Base-by-base conservation (phyloP, 2,797 vertebrate species). In the Xerus rutilus region DNA sequence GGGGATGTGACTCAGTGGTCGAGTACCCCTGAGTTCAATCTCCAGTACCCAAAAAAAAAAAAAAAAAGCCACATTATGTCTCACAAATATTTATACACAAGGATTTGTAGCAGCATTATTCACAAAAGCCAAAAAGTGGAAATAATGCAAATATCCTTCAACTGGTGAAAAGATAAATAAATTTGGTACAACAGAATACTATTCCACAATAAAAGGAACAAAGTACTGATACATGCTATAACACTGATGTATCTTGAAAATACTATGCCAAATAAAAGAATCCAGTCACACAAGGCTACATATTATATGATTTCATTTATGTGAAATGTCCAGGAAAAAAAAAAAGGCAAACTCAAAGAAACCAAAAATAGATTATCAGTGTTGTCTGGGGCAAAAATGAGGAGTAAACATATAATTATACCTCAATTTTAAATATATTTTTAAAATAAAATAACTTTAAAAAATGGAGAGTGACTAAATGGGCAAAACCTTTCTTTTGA, bases 271-370 rank as follows among this genome's bases (percentile, higher is more conserved):
- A 72, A 47, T 57, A 18, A 91, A 96, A 94, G 49, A n/a, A 72
- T 30, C 18, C 92, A 90, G 21, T 43, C 45, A 45, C 32, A 54
- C 85, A 74, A 84, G 32, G 72, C n/a, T 84, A 74, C 9, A 47
- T 25, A 15, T 54, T 57, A 7, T 84, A 47, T 28, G 43, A 88
- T n/a, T 83, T 49, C 32, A 70, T 14, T 17, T 73, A 62, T 23
- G 25, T 9, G 23, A 86, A 84, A 69, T 28, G 13, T 77, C 47
- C 49, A 59, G 65, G 78, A 93, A 59, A 78, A 49, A 78, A 49
- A 65, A 90, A 95, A 65, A 83, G 28, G 49, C 73, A 93, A 91
- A 85, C 30, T n/a, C 52, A 69, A 70, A 86, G 77, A 87, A 54
- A 39, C 28, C 72, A 74, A 92, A 87, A 69, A 11, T 15, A 57